These are phyloP conservation scores for human DNA, from an alignment of 2,113 vertebrate genomes.

Conservation along the genomic window GRCh38 chr7:1251501-1252000, in stretches of 20 bases:
- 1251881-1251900: no score
- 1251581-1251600: accelerated
- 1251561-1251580: accelerated
- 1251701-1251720: neutral
- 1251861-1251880: neutral
- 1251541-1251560: neutral
- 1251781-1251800: neutral
- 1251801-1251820: neutral
- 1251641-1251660: accelerated
- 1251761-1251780: neutral
- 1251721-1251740: neutral
- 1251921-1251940: neutral
- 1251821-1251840: neutral
- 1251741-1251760: neutral
- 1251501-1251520: accelerated
- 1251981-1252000: neutral
- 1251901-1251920: neutral
- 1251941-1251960: neutral
- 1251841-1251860: neutral
- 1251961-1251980: neutral
- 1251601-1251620: neutral
- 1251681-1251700: neutral
- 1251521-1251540: accelerated
- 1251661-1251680: neutral
- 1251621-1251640: neutral